Evolutionary conservation across 2,797 vertebrate genomes (phyloP), one percentile per base, ranked within the genome.

Genomic region (Brotula barbata): DNA sequence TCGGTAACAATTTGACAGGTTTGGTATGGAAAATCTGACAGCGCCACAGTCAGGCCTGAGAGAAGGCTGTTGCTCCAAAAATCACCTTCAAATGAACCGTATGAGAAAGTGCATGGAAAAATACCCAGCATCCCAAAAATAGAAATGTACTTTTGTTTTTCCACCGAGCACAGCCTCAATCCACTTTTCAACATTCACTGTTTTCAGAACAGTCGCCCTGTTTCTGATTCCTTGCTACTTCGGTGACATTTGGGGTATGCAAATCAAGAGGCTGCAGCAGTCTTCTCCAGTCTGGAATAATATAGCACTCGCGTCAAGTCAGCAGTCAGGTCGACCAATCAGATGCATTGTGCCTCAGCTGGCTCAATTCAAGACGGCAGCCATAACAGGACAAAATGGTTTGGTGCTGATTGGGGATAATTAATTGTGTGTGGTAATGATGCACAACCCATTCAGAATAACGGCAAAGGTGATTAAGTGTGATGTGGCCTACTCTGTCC

Each of bases 321-420:
- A 71, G 49, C 6, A 15, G 61, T 66, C 33, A 53, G 59, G 37
- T 71, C 49, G 37, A 69, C 65, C 56, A 60, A 51, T 85, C 69
- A 68, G 23, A 49, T 36, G 2, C 39, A 73, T 54, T 17, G 39
- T 46, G 43, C 22, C 63, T 61, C 68, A 15, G 47, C 40, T 1
- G 15, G 28, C 14, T 39, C 6, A 0, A 39, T 10, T 19, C 19
- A 54, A 60, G 45, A 19, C 17, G 21, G 52, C 48, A 3, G 41
- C 23, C 23, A 17, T 6, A 7, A 2, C 10, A 0, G 46, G 36
- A 15, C 6, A 45, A 39, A 37, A 54, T 6, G 11, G 0, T 20
- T 19, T 20, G 7, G 0, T 31, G 0, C 55, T 72, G 50, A 34
- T 43, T 44, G 31, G 14, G 23, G 17, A 15, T 62, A 52, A 53